Percentiles rank a stretch among this genome's conserved stretches.
Conservation (phyloP, 2,888 invertebrate species). For the Synanthedon tipuliformis region DNA sequence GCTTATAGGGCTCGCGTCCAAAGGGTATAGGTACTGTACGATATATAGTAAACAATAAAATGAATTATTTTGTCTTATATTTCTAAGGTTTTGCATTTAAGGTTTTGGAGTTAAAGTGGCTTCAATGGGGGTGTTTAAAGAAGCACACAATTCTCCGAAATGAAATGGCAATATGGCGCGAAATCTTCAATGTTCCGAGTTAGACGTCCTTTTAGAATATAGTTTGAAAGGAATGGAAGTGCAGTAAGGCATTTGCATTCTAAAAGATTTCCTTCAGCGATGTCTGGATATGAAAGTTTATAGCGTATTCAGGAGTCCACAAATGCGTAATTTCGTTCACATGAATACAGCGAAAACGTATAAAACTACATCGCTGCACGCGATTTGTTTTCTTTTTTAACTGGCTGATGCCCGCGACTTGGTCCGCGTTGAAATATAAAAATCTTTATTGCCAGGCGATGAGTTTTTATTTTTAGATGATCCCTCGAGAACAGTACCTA, state of each 20-base stretch:
- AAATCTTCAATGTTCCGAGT: slow-evolving; percentile 42
- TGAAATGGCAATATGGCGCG: slow-evolving; percentile 31
- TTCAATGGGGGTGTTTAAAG: slow-evolving; percentile 5
- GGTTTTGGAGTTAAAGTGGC: background rate
- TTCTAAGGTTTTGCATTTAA: no score
- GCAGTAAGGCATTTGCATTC: slow-evolving; percentile 56
- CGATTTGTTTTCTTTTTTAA: no score
- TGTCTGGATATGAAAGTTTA: slow-evolving; percentile 40
- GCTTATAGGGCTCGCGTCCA: background rate
- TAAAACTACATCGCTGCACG: slow-evolving; percentile 2
- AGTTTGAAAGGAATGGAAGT: slow-evolving; percentile 51
- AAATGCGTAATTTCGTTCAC: slow-evolving; percentile 1
- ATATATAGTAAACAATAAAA: no score
- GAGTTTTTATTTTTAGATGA: no score
- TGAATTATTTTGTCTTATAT: no score
- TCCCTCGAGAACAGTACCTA: no score
- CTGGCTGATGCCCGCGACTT: no score
- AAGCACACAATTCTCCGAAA: slow-evolving; percentile 28
- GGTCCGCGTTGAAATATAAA: no score
- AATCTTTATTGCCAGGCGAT: no score
- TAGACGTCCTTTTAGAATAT: slow-evolving; percentile 44
- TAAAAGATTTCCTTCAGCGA: slow-evolving; percentile 38
- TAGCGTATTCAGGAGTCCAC: slow-evolving; percentile 21
- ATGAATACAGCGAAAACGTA: background rate
- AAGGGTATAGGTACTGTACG: background rate